Evolutionary conservation across 1,140 invertebrate genomes (phyloP), one percentile per base, ranked within the genome.

Genomic region (Nebria ingens): DNA sequence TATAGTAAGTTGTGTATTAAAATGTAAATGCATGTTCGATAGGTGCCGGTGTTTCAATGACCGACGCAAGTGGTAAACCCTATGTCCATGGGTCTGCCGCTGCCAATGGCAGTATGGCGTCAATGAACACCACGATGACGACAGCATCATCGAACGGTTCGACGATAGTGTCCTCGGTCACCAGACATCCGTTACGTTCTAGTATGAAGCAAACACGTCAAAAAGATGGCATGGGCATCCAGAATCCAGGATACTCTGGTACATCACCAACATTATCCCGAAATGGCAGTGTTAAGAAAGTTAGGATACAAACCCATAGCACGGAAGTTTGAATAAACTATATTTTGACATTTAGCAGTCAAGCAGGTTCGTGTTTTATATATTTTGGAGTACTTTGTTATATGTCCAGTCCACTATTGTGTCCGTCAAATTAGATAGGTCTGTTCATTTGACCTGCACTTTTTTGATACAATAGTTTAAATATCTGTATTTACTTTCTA

Each of bases 211-310:
- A 91, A 62, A 86, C 87, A 0, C 77, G 84, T 58, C 73, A 84
- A 17, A 63, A 72, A 51, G 75, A 75, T 19, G 80, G 77, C 21
- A 69, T 89, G 17, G 89, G 89, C n/a, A 90, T 90, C 25, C 87
- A 88, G 58, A 91, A 92, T 73, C 88, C 87, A 0, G 88, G 87
- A 17, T 89, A 85, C 61, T 87, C 85, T 1, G 81, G 84, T 1
- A 82, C 85, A 55, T 90, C 87, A 11, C 89, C 87, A 1, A 86
- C 87, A 0, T 71, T 90, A 12, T 81, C 84, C 19, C 76, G 89
- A 38, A 90, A 90, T 61, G 87, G 87, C 1, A 89, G 86, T 60
- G 84, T 88, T 57, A 91, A 91, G 65, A 90, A 91, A 75, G 89
- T 92, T 12, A 78, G 89, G 19, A 91, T 92, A 71, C 87, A 92